phyloP scores from a whole-genome alignment of 1,140 invertebrate species.

The Trichonephila clavata region DNA sequence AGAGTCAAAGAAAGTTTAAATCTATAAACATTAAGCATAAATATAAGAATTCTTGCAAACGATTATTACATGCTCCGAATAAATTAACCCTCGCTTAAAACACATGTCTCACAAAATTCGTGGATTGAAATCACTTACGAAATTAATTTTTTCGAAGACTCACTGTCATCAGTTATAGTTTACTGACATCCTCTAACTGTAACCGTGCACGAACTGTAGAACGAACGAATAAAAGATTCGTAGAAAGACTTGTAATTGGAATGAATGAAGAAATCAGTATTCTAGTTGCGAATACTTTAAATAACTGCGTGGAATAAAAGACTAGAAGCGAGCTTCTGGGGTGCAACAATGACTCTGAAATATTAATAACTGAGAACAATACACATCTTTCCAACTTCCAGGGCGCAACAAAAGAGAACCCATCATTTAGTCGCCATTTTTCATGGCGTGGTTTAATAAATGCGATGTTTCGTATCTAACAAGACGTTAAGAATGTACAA shows the following conservation, averaged over 20 bases:
- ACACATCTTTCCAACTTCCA: conserved; percentile 2
- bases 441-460: neutral
- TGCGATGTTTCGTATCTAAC: neutral
- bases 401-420: neutral
- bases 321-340: neutral
- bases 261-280: conserved; percentile 6
- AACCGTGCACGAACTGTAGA: neutral
- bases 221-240: neutral
- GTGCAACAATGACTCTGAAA: conserved; percentile 24
- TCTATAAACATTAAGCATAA: too few relatives aligned
- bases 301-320: neutral
- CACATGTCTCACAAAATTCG: neutral
- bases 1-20: too few relatives aligned
- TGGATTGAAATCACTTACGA: neutral
- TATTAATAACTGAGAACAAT: conserved; percentile 30
- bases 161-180: neutral
- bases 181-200: neutral
- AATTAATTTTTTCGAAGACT: neutral
- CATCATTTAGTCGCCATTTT: conserved; percentile 27
- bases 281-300: neutral
- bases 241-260: neutral
- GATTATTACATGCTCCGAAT: neutral
- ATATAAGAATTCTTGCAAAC: neutral
- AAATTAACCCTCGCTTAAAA: neutral
- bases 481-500: neutral